Conservation (phyloP, 2,113 vertebrate genomes). For the Syngnathus scovelli region DNA sequence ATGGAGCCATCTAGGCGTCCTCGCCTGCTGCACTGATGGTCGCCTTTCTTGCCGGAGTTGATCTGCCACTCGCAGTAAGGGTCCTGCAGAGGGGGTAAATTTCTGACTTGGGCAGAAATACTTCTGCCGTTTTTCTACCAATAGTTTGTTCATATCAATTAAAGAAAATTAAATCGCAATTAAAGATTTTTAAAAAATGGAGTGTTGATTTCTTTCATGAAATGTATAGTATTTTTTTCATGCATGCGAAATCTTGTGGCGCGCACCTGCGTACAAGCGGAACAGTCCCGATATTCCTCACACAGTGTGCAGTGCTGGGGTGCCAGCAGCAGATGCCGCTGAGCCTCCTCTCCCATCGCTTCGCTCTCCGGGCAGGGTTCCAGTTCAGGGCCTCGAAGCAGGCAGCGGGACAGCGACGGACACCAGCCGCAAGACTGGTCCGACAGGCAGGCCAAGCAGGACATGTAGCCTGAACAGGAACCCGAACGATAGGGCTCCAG, state of each 20-base stretch:
- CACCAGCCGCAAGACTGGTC: constrained; percentile 93
- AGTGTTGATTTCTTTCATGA: not conserved
- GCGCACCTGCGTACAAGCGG: constrained; percentile 79
- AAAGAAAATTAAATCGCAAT: too few relatives aligned
- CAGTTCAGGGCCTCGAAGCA: constrained; percentile 60
- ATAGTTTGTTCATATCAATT: too few relatives aligned
- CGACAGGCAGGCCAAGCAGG: constrained; percentile 82
- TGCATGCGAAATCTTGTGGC: not conserved
- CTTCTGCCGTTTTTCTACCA: too few relatives aligned
- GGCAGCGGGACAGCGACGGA: constrained; percentile 69
- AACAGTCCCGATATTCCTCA: constrained; percentile 86
- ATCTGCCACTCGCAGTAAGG: constrained; percentile 87
- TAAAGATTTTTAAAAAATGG: too few relatives aligned
- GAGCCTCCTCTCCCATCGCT: constrained; percentile 30
- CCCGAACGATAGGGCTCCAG: constrained; percentile 83
- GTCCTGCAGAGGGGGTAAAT: constrained; percentile 67
- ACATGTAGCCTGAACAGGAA: constrained; percentile 74
- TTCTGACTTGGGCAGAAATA: too few relatives aligned
- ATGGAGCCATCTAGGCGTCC: constrained; percentile 80
- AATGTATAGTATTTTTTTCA: not conserved
- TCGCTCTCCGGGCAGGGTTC: constrained; percentile 65
- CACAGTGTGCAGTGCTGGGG: constrained; percentile 84
- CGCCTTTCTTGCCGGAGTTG: constrained; percentile 83
- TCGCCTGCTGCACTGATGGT: constrained; percentile 81
- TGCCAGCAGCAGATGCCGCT: constrained; percentile 76